Evolutionary conservation across 1,140 invertebrate species (phyloP).

Genomic region (Notospermus geniculatus): DNA sequence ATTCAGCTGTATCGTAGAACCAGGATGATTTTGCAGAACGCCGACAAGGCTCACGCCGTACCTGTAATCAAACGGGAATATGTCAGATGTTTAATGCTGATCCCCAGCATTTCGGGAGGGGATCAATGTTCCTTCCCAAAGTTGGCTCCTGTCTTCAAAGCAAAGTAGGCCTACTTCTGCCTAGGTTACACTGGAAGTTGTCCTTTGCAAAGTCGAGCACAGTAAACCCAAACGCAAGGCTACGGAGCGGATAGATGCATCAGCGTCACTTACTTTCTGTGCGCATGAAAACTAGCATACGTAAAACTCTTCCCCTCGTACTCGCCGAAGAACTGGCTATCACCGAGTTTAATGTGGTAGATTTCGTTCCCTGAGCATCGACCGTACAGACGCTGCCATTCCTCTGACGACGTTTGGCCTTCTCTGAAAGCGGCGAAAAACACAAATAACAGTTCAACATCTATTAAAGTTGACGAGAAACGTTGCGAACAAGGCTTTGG

Average conservation of each 20-base stretch:
- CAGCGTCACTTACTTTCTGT: conserved; percentile 78
- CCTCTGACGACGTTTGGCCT: conserved; percentile 92
- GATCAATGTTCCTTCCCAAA: no score
- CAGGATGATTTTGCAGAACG: conserved; percentile 87
- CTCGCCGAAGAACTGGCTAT: conserved; percentile 95
- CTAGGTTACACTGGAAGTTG: no score
- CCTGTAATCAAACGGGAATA: conserved; percentile 56
- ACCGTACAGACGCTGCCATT: conserved; percentile 95
- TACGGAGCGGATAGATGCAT: no score
- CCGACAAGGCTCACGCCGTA: conserved; percentile 95
- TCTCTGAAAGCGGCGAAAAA: conserved; percentile 69
- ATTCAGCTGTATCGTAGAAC: conserved; percentile 89
- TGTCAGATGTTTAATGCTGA: no score
- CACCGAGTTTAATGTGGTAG: conserved; percentile 92
- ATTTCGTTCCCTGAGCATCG: conserved; percentile 98
- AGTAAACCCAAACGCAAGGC: no score
- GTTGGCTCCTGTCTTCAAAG: no score
- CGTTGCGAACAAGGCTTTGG: no score
- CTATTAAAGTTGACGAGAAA: no score
- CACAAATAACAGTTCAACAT: no score
- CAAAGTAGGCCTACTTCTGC: no score
- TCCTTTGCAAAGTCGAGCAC: no score
- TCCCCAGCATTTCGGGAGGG: no score
- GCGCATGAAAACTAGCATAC: conserved; percentile 97
- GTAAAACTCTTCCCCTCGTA: conserved; percentile 98